These are phyloP conservation scores for Ploceus nigricollis DNA, from an alignment of 2,113 vertebrate genomes.

Conservation along the genomic window DNA sequence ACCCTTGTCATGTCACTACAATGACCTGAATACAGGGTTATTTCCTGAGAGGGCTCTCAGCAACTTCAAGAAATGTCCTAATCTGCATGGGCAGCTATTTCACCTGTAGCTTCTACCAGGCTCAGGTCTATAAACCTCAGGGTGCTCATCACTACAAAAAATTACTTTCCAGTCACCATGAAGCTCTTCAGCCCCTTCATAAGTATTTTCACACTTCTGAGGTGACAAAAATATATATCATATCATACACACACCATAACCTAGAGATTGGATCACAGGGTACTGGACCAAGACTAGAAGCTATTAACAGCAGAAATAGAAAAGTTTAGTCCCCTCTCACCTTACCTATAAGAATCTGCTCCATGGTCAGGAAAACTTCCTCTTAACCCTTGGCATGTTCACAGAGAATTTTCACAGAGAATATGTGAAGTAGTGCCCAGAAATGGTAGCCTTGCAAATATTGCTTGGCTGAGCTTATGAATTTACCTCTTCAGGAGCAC, in stretches of 20 bases:
- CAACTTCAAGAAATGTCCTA: not conserved
- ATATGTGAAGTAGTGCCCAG: not conserved
- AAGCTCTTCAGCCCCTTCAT: not conserved
- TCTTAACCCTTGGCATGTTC: not conserved
- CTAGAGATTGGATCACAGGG: conserved; percentile 24
- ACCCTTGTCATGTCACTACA: not conserved
- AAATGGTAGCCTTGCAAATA: not conserved
- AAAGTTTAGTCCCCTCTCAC: conserved; percentile 8
- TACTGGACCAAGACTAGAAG: conserved; percentile 24
- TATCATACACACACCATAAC: conserved; percentile 27
- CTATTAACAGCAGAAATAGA: conserved; percentile 31
- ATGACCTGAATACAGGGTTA: not conserved
- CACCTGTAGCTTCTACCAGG: not conserved
- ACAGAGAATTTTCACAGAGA: not conserved
- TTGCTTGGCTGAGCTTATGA: not conserved
- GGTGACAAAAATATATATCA: conserved; percentile 44
- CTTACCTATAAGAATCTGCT: not conserved
- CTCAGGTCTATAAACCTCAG: conserved; percentile 4
- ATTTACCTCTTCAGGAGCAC: not conserved
- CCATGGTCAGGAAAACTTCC: not conserved
- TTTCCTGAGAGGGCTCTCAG: not conserved
- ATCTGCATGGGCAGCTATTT: conserved; percentile 14
- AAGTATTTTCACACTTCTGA: not conserved
- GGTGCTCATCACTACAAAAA: not conserved
- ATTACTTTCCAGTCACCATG: not conserved